A percentile compares a stretch with the other conserved stretches of the same genome.
Evolutionary conservation across 2,888 invertebrate species (phyloP).

Genomic region (Philonicus albiceps): DNA sequence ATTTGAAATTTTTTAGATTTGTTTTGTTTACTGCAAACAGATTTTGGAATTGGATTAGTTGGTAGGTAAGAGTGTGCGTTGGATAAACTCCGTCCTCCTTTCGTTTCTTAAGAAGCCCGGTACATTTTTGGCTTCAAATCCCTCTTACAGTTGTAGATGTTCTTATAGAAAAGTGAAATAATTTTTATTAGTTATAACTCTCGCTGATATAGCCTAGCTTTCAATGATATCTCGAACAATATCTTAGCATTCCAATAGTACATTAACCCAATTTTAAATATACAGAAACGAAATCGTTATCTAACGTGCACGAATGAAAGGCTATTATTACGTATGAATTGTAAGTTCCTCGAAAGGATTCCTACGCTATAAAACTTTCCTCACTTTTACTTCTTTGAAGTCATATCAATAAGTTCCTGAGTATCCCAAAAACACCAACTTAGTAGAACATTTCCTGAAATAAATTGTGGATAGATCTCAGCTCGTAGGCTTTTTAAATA

Average conservation of each 20-base stretch:
- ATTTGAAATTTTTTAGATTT: neutral
- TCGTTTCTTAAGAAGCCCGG: neutral
- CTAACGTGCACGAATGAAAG: neutral
- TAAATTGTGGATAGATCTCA: neutral
- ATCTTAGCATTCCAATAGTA: neutral
- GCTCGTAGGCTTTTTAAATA: neutral
- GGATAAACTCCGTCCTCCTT: neutral
- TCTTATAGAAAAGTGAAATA: neutral
- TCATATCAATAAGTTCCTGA: conserved; percentile 25
- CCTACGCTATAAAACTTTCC: neutral
- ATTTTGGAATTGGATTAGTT: neutral
- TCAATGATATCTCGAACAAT: neutral
- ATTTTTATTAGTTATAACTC: neutral
- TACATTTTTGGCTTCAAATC: neutral
- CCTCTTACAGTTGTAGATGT: neutral
- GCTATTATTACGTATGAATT: neutral
- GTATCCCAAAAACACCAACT: neutral
- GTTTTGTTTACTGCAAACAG: neutral
- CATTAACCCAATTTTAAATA: neutral
- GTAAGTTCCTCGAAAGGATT: conserved; percentile 1
- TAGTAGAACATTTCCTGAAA: neutral
- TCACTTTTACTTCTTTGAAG: neutral
- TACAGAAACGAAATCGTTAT: neutral
- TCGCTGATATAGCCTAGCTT: neutral
- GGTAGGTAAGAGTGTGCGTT: neutral